These are phyloP conservation scores for Gymnothorax reevesii DNA, from an alignment of 2,797 vertebrate species.

Conservation along the genomic window DNA sequence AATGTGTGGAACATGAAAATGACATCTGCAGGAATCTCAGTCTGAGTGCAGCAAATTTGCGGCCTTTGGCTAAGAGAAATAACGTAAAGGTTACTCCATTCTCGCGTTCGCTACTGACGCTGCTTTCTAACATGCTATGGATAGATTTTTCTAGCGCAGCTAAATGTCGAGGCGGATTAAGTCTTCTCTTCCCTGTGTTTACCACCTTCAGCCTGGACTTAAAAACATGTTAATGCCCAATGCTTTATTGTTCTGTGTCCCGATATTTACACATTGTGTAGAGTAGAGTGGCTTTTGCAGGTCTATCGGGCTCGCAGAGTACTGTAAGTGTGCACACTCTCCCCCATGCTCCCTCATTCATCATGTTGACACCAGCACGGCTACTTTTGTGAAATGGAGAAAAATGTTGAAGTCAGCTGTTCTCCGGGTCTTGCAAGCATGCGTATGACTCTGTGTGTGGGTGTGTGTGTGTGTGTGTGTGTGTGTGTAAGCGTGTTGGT, in stretches of 20 bases:
- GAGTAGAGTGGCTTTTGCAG: slow-evolving; percentile 48
- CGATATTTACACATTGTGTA: slow-evolving; percentile 55
- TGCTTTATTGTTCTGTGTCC: slow-evolving; percentile 52
- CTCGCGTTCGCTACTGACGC: neutral
- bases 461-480: slow-evolving; percentile 40
- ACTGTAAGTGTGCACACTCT: slow-evolving; percentile 58
- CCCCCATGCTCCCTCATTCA: slow-evolving; percentile 72
- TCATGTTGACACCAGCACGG: slow-evolving; percentile 75
- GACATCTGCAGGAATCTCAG: slow-evolving; percentile 8
- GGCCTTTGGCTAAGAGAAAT: neutral
- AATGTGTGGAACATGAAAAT: neutral
- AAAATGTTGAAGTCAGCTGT: slow-evolving; percentile 80
- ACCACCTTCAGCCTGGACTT: slow-evolving; percentile 18
- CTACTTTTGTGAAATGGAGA: slow-evolving; percentile 77
- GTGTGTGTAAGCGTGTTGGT: slow-evolving; percentile 39
- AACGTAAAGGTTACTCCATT: neutral
- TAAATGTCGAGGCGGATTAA: slow-evolving; percentile 10
- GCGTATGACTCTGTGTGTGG: slow-evolving; percentile 52
- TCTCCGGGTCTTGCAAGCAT: slow-evolving; percentile 59
- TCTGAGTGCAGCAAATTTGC: neutral
- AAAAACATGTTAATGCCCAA: slow-evolving; percentile 57
- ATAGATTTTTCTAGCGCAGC: neutral
- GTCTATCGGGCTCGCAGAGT: slow-evolving; percentile 39
- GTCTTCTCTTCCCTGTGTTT: slow-evolving; percentile 47
- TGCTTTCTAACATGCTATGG: neutral